Evolutionary conservation across 2,797 vertebrate species (phyloP).

Genomic region (Geotrypetes seraphini): DNA sequence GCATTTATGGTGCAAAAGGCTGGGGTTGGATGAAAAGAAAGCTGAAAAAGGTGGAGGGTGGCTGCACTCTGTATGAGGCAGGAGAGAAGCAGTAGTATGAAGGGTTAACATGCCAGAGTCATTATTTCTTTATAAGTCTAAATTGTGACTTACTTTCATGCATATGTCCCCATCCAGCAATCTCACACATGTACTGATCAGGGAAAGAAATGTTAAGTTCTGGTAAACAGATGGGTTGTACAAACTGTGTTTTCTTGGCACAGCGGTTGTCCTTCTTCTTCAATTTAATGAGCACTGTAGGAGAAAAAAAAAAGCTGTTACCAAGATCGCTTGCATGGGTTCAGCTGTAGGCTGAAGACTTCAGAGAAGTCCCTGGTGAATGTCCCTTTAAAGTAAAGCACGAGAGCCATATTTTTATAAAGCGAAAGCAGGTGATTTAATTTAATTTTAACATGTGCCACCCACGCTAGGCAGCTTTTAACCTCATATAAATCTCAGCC

Average conservation of each 20-base stretch:
- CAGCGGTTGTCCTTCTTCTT: conserved; percentile 75
- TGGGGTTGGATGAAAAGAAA: too few species aligned
- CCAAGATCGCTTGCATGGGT: not conserved
- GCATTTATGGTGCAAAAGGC: too few species aligned
- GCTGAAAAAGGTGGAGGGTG: too few species aligned
- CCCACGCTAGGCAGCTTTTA: too few species aligned
- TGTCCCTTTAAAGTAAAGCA: conserved; percentile 13
- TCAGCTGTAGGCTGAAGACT: conserved; percentile 29
- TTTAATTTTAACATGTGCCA: too few species aligned
- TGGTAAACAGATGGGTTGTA: conserved; percentile 83
- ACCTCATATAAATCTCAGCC: too few species aligned
- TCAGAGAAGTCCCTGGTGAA: conserved; percentile 29
- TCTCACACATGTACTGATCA: conserved; percentile 63
- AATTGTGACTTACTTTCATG: conserved; percentile 79
- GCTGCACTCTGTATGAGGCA: too few species aligned
- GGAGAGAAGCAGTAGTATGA: too few species aligned
- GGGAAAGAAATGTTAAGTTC: conserved; percentile 57
- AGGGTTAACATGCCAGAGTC: too few species aligned
- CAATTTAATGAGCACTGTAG: conserved; percentile 76
- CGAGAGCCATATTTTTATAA: conserved; percentile 22
- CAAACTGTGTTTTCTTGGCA: conserved; percentile 68
- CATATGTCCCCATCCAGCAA: conserved; percentile 84
- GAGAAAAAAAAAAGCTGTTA: not conserved
- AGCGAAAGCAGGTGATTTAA: too few species aligned
- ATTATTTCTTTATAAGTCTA: too few species aligned